Base-by-base conservation (phyloP, 2,797 vertebrate species). In the Tolypeutes matacus region DNA sequence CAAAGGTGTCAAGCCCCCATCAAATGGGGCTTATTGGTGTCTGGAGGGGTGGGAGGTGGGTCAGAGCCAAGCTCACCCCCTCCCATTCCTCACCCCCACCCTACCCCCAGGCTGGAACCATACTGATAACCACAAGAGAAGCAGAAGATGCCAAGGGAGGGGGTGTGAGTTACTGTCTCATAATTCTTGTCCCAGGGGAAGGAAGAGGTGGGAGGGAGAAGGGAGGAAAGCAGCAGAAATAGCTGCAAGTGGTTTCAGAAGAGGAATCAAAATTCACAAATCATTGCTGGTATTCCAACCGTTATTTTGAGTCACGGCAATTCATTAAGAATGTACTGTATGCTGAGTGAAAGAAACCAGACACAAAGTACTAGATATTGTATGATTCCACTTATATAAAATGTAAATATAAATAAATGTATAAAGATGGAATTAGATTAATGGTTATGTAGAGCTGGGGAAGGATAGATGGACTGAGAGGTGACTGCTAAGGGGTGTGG, bases 261-360 rank as follows among this genome's bases (percentile, higher is more conserved):
- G 78, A 93, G 88, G 88, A 97, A 97, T 42, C 7, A 60, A 95
- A 95, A 95, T 77, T 88, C n/a, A 73, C 73, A 73, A 90, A 49
- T 51, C n/a, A 10, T 36, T 31, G 27, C 62, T 77, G 27, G 58
- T 34, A 7, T 62, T 60, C 31, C 83, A 91, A 91, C 82, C 0
- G 51, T 56, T 58, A 18, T 58, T 97, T 77, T 67, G 60, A 31
- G 12, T n/a, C 65, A 15, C 0, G 17, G 46, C 67, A 80, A 62
- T 46, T 77, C 46, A 64, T 2, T 36, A 31, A 64, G 42, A 83
- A 91, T 7, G 36, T n/a, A n/a, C 29, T 46, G 5, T n/a, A n/a
- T n/a, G n/a, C n/a, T n/a, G n/a, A n/a, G n/a, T n/a, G n/a, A n/a
- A n/a, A n/a, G n/a, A n/a, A n/a, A n/a, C n/a, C n/a, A n/a, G n/a